Conservation (phyloP, 1,140 invertebrate genomes). For the roundworm (Caenorhabditis elegans) region WBcel235 BX284606.5:10431001-10431500, state of each 20-base stretch:
- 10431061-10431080: neutral
- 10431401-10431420: conserved; percentile 6
- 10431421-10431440: conserved; percentile 13
- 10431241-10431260: too few relatives aligned
- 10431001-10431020: neutral
- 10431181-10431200: neutral
- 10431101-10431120: neutral
- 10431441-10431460: neutral
- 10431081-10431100: neutral
- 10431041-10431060: neutral
- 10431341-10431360: neutral
- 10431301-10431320: neutral
- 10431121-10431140: conserved; percentile 4
- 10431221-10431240: conserved; percentile 1
- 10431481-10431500: conserved; percentile 14
- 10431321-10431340: neutral
- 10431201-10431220: conserved; percentile 27
- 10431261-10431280: neutral
- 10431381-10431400: neutral
- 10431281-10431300: neutral
- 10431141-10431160: conserved; percentile 23
- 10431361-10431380: neutral
- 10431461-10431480: neutral
- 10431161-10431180: neutral
- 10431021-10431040: neutral